These are phyloP conservation scores for Epicampocera succincta DNA, from an alignment of 2,888 invertebrate species.

Conservation along the genomic window DNA sequence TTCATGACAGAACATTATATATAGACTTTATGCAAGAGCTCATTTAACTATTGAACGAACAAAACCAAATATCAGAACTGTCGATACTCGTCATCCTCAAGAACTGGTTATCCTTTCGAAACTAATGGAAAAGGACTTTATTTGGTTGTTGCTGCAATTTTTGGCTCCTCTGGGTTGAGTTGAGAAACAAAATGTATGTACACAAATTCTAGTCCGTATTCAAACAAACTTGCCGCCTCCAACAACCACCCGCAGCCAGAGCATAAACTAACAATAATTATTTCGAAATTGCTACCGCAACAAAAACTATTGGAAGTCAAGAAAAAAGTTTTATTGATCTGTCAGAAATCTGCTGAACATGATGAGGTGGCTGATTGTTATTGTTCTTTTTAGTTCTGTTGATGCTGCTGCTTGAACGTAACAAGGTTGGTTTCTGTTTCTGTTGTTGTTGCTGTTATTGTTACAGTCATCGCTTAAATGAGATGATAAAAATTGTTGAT, in stretches of 20 bases:
- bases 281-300: slow-evolving; percentile 17
- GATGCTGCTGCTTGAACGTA: background rate
- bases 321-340: slow-evolving; percentile 59
- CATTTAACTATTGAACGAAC: background rate
- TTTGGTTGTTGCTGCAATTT: background rate
- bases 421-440: background rate
- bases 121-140: too few species aligned
- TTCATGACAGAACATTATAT: too few species aligned
- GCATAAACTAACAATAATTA: slow-evolving; percentile 29
- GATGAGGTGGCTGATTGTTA: slow-evolving; percentile 33
- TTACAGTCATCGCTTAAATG: slow-evolving; percentile 10
- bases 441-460: background rate
- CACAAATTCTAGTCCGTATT: background rate
- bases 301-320: slow-evolving; percentile 32
- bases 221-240: background rate
- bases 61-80: background rate
- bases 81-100: background rate
- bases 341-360: slow-evolving; percentile 44
- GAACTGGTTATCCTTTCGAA: slow-evolving; percentile 28
- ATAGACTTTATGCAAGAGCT: background rate
- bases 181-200: too few species aligned
- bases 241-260: background rate
- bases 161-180: too few species aligned
- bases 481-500: slow-evolving; percentile 37
- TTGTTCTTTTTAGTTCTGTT: background rate